Evolutionary conservation across 2,797 vertebrate species (phyloP), one percentile per base, ranked within the genome.

Genomic region (Rhynchotus rufescens): DNA sequence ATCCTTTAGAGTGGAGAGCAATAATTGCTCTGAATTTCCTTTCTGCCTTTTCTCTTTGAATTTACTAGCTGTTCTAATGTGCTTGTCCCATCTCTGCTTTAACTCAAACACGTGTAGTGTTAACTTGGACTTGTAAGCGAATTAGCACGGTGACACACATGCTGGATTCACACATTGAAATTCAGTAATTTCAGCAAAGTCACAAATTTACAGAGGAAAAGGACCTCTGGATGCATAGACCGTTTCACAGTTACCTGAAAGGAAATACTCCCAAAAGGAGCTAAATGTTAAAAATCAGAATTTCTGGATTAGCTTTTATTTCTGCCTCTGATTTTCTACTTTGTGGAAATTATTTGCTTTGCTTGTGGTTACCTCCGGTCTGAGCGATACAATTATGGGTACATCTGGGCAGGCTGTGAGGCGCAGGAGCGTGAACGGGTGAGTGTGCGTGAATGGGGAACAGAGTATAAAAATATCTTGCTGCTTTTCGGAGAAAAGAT

Each of bases 1-100:
- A 94, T 49, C 49, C 49, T 83, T 91, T 94, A 94, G 92, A 86
- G 89, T 94, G 65, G 77, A 61, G 84, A 88, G 80, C 88, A 96
- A 74, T 94, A 88, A 87, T n/a, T 81, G 71, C 65, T 92, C 76
- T 81, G 79, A 81, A 91, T 42, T 67, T 82, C 78, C 40, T 25
- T 64, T 49, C 73, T 45, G 73, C 52, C 67, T 56, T 30, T 75
- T 52, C 42, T 64, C 86, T 76, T 64, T 67, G 82, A 15, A 60
- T 88, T 79, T 61, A 77, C 86, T 84, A 86, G 64, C 57, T 60
- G 25, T 1, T 60, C 75, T 86, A n/a, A 7, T 0, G 3, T 21
- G 59, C 9, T 9, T 15, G 52, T 26, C 79, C 84, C 26, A 28
- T 59, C 86, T 80, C 91, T 57, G 75, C 62, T 77, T 84, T 19